Base-by-base conservation (phyloP, 2,113 vertebrate genomes). In the Stigmatopora argus region DNA sequence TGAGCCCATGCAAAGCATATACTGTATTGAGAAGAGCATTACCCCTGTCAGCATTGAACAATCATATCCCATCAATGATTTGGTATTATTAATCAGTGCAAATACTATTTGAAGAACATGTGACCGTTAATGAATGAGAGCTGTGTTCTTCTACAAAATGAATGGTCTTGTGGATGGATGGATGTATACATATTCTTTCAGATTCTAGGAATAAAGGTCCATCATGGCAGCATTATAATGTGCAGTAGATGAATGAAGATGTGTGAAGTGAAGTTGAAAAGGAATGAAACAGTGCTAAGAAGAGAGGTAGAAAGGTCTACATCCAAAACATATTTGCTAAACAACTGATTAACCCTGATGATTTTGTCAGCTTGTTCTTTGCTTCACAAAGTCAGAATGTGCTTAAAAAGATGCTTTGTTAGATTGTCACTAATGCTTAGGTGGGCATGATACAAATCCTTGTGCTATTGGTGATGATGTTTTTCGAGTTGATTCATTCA, bases 401-500 rank as follows among this genome's bases (percentile, higher is more conserved):
- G 66, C 19, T 19, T 21, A 62, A 2, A 34, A 74, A 68, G 76
- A 76, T 83, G 81, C 77, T 74, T 74, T 73, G 72, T 64, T 55
- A 74, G 79, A 84, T 87, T 88, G 82, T 90, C 87, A 78, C 87
- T 79, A 78, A 77, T 84, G 73, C 84, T 64, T 77, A 65, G 45
- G 59, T 58, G 44, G 7, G 34, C 41, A 15, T 81, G 86, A 15
- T 56, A 88, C 84, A 82, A 82, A 90, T 89, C 85, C 76, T 74
- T 86, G 80, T 84, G 88, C 86, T 84, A 87, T 86, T 85, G 85
- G 78, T 86, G 82, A 88, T 74, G 71, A 82, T 68, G 64, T 21
- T 18, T 66, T 59, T 73, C 56, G 77, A 75, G 64, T 60, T 34
- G 70, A 71, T 60, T 81, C 80, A 78, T 78, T 74, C 70, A 74